Conservation (phyloP, 1,140 invertebrate genomes). For the Sesamia nonagrioides region DNA sequence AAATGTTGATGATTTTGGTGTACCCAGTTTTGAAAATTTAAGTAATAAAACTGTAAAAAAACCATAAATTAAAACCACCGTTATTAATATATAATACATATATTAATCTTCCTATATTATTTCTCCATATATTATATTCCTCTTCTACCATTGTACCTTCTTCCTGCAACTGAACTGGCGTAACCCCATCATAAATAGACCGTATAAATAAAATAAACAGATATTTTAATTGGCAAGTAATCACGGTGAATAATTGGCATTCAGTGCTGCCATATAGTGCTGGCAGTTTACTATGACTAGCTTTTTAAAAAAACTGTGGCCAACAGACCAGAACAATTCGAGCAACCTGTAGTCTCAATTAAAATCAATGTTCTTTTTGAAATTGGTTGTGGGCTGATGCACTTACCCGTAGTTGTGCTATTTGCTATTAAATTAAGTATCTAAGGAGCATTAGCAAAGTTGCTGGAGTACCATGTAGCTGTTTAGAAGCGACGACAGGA, state of each 20-base stretch:
- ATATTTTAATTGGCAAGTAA: conserved; percentile 33
- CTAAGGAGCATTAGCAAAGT: neutral
- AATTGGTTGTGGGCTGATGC: conserved; percentile 23
- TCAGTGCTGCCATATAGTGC: conserved; percentile 13
- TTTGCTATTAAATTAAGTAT: conserved; percentile 11
- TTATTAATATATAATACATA: no score
- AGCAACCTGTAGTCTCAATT: neutral
- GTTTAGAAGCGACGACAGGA: neutral
- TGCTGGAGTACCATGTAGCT: no score
- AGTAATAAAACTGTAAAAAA: no score
- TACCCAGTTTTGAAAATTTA: no score
- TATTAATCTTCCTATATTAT: no score
- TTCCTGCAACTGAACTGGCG: conserved; percentile 10
- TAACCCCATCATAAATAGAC: conserved; percentile 32
- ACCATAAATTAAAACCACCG: no score
- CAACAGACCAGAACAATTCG: conserved; percentile 7
- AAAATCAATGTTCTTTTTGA: conserved; percentile 33
- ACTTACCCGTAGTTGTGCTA: conserved; percentile 16
- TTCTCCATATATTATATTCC: no score
- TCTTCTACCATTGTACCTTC: neutral
- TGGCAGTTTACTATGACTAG: conserved; percentile 1
- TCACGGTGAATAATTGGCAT: conserved; percentile 21
- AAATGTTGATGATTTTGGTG: no score
- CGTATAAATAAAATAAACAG: conserved; percentile 27
- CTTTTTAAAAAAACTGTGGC: conserved; percentile 16